Percentiles rank a stretch among this genome's conserved stretches.
Conservation (phyloP, 1,140 invertebrate genomes). For the Lordiphosa stackelbergi region DNA sequence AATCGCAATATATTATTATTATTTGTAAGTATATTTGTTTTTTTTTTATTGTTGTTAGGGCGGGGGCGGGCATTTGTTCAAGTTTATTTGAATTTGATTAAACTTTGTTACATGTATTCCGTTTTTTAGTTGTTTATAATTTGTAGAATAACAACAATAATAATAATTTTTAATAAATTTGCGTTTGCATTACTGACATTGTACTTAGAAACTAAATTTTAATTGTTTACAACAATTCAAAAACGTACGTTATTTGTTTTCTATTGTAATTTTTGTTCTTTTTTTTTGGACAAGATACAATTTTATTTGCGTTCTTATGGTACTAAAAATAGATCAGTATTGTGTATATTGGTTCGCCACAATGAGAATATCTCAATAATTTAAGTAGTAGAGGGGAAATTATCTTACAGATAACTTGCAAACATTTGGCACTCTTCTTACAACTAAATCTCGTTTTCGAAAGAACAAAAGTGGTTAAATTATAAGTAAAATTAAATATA, state of each 20-base stretch:
- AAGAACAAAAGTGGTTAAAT: no score
- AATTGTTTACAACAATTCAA: constrained; percentile 71
- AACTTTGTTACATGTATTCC: constrained; percentile 30
- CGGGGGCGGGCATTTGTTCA: constrained; percentile 47
- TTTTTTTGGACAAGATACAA: constrained; percentile 60
- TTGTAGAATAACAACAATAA: constrained; percentile 53
- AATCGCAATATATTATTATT: constrained; percentile 43
- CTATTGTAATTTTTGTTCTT: constrained; percentile 26
- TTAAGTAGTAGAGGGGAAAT: constrained; percentile 4
- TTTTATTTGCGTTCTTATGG: constrained; percentile 28
- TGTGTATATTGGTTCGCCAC: constrained; percentile 12
- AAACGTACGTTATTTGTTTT: constrained; percentile 39
- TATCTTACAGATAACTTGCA: constrained; percentile 12
- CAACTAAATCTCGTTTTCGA: neutral
- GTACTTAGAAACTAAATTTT: constrained; percentile 57
- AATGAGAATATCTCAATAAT: constrained; percentile 1
- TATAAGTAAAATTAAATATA: no score
- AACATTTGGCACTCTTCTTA: constrained; percentile 14
- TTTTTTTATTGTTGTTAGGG: constrained; percentile 60
- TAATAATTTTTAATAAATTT: constrained; percentile 66
- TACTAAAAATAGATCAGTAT: constrained; percentile 23
- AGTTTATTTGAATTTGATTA: constrained; percentile 38
- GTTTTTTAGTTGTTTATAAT: constrained; percentile 26
- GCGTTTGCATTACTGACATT: constrained; percentile 28
- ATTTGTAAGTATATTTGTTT: constrained; percentile 43